Conservation (phyloP, 2,113 vertebrate genomes). For the Nyctibius bracteatus region DNA sequence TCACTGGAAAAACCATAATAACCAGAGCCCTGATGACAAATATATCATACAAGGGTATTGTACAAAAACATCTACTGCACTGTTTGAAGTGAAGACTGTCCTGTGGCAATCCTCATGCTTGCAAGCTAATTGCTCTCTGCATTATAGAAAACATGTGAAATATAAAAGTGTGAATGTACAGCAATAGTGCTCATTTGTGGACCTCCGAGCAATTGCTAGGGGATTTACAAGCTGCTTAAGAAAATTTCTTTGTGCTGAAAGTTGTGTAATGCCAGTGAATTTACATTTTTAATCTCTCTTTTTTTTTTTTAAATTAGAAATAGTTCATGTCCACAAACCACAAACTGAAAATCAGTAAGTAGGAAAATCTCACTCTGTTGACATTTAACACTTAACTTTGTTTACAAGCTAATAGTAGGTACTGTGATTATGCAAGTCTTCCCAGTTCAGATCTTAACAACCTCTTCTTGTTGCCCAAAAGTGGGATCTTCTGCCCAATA, state of each 20-base stretch:
- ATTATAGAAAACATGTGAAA: not conserved
- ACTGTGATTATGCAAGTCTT: not conserved
- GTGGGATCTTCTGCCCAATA: too few species aligned
- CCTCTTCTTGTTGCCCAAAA: too few species aligned
- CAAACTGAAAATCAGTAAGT: fast-evolving
- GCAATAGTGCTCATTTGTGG: too few species aligned
- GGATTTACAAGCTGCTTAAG: not conserved
- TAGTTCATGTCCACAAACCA: not conserved
- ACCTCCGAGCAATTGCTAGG: not conserved
- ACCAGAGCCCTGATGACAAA: not conserved
- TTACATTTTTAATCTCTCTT: not conserved
- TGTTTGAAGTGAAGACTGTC: not conserved
- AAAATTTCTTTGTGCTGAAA: not conserved
- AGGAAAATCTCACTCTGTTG: not conserved
- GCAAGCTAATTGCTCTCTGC: fast-evolving
- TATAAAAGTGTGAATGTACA: not conserved
- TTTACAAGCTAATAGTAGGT: not conserved
- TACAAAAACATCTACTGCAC: not conserved
- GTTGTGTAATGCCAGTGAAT: not conserved
- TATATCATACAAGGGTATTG: not conserved
- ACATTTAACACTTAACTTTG: not conserved
- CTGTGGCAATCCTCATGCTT: too few species aligned
- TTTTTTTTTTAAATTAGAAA: not conserved
- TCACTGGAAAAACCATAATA: not conserved
- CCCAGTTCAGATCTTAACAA: not conserved